A percentile compares a stretch with the other conserved stretches of the same genome.
phyloP scores from a whole-genome alignment of 1,140 invertebrate species.

The Sitophilus oryzae region DNA sequence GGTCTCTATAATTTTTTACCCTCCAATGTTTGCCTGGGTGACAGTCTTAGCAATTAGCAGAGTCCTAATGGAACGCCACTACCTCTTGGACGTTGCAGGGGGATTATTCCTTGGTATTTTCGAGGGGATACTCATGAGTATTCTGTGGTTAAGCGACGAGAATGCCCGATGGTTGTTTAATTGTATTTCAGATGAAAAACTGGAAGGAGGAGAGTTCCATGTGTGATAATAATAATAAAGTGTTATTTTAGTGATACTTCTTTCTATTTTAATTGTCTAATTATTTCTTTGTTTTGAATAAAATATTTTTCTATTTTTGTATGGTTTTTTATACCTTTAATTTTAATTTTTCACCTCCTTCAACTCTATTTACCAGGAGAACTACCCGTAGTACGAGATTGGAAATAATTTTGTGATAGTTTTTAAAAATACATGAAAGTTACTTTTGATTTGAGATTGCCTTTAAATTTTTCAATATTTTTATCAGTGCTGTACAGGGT shows the following conservation, averaged over 20 bases:
- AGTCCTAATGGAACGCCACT: slow-evolving; percentile 75
- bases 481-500: too few species aligned
- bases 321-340: too few species aligned
- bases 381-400: too few species aligned
- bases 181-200: slow-evolving; percentile 52
- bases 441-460: too few species aligned
- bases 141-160: slow-evolving; percentile 60
- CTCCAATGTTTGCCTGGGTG: slow-evolving; percentile 68
- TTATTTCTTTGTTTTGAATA: too few species aligned
- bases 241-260: too few species aligned
- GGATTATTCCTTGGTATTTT: slow-evolving; percentile 72
- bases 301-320: too few species aligned
- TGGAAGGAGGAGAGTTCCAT: slow-evolving; percentile 53
- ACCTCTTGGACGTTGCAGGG: slow-evolving; percentile 75
- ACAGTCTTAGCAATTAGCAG: slow-evolving; percentile 70
- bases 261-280: slow-evolving; percentile 4
- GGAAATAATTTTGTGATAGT: too few species aligned
- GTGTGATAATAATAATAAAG: slow-evolving; percentile 36
- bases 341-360: too few species aligned
- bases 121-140: slow-evolving; percentile 59
- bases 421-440: too few species aligned
- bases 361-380: too few species aligned
- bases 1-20: slow-evolving; percentile 53
- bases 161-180: slow-evolving; percentile 48
- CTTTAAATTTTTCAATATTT: too few species aligned